Evolutionary conservation across 1,140 invertebrate genomes (phyloP), one percentile per base, ranked within the genome.

Genomic region (Hyles vespertilio): DNA sequence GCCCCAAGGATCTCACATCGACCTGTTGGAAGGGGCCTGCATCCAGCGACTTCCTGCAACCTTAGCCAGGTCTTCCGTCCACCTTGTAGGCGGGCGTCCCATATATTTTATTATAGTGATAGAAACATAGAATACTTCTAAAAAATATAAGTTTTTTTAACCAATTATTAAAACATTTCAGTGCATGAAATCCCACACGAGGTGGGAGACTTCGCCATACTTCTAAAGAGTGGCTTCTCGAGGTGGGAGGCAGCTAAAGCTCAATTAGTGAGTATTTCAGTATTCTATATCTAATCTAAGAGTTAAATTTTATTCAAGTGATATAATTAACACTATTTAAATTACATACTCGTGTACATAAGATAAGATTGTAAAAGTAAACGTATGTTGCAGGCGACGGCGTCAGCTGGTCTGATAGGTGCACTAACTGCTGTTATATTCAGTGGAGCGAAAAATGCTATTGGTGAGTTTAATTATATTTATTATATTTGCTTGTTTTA

Each of bases 111-210:
- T 22, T 22, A 22, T 22, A 22, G 22, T 22, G 22, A 22, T 22
- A 22, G 22, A 22, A 22, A 22, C 22, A 22, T 2, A 22, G 0
- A 22, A 22, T 22, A 22, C 22, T 22, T 22, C 22, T 22, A 22
- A 22, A 22, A 22, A 1, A 22, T 1, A 22, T 22, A 22, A 22
- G 22, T 22, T 22, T 22, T 22, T 22, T 22, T 22, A 22, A 22
- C 22, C 22, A 22, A 22, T 22, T 22, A 22, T 22, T 22, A 22
- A 22, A 22, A 22, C 22, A 22, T 81, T 75, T 55, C 89, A 87
- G 92, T 98, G n/a, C 98, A 99, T 77, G 98, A 99, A 90, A 97
- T 99, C 66, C 98, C 98, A 0, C 98, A 99, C 81, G 98, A 99
- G 86, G 94, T 99, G 34, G 98, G 97, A 0, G 98, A 99, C 86